Evolutionary conservation across 2,888 invertebrate species (phyloP).

Genomic region (Nephrotoma guestfalica): DNA sequence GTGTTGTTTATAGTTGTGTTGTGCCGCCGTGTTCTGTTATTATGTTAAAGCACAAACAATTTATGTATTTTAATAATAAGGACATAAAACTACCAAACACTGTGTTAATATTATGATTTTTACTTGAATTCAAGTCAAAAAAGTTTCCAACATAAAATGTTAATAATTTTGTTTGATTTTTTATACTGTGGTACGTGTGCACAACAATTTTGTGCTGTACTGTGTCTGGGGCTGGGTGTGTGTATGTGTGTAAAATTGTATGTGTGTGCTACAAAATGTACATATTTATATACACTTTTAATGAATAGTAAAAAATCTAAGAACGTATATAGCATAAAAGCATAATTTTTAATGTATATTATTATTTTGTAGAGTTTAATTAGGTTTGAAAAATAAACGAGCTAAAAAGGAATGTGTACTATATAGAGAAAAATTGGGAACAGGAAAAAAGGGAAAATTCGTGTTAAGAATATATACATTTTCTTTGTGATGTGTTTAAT

Average conservation of each 20-base stretch:
- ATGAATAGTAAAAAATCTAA: background rate
- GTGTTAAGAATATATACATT: background rate
- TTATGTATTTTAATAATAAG: background rate
- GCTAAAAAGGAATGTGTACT: background rate
- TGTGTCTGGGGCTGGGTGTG: background rate
- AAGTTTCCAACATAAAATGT: background rate
- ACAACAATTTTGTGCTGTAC: background rate
- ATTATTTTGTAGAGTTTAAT: background rate
- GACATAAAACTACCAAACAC: background rate
- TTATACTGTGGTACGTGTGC: background rate
- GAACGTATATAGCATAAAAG: background rate
- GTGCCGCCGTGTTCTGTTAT: background rate
- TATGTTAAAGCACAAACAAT: background rate
- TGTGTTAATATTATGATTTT: background rate
- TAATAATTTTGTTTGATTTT: background rate
- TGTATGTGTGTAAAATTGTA: background rate
- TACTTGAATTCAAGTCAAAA: background rate
- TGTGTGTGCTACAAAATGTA: background rate
- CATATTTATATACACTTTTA: background rate
- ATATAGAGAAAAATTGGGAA: background rate
- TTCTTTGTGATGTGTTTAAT: background rate
- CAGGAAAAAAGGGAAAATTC: background rate
- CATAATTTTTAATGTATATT: background rate
- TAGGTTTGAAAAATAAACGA: background rate
- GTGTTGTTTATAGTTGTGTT: background rate